Conservation (phyloP, 2,797 vertebrate genomes). For the Chanos chanos region DNA sequence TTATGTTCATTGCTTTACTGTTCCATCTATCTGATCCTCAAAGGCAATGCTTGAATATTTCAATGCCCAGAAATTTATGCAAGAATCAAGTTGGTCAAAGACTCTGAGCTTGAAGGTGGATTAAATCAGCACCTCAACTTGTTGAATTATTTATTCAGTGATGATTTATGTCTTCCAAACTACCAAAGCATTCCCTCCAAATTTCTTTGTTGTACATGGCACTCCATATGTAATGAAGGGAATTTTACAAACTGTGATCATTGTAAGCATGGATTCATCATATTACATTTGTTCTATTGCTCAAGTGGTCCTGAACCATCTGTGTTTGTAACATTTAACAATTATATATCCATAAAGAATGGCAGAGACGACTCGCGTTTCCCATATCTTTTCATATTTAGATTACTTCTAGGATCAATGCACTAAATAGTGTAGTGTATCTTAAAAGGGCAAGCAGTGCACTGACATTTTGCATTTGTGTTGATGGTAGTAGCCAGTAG, state of each 20-base stretch:
- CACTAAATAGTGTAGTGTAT: neutral
- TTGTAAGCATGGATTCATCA: too few relatives aligned
- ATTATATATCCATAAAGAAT: too few relatives aligned
- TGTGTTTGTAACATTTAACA: too few relatives aligned
- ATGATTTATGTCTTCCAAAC: slow-evolving; percentile 38
- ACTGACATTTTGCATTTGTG: slow-evolving; percentile 7
- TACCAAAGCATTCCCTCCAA: slow-evolving; percentile 27
- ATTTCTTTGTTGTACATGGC: neutral
- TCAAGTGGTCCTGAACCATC: too few relatives aligned
- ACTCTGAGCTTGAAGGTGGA: slow-evolving; percentile 13
- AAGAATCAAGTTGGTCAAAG: slow-evolving; percentile 5
- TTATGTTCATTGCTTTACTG: too few relatives aligned
- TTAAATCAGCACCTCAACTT: slow-evolving; percentile 19
- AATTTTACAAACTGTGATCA: slow-evolving; percentile 1
- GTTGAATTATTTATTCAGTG: slow-evolving; percentile 35
- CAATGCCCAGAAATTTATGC: too few relatives aligned
- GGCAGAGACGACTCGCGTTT: too few relatives aligned
- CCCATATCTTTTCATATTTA: too few relatives aligned
- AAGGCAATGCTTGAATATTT: too few relatives aligned
- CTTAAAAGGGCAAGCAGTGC: neutral
- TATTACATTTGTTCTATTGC: too few relatives aligned
- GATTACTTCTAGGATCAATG: neutral
- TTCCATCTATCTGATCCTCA: too few relatives aligned
- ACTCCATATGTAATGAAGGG: neutral
- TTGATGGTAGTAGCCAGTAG: slow-evolving; percentile 5